These are phyloP conservation scores for Hoplodrina ambigua DNA, from an alignment of 2,888 invertebrate genomes.

Conservation along the genomic window DNA sequence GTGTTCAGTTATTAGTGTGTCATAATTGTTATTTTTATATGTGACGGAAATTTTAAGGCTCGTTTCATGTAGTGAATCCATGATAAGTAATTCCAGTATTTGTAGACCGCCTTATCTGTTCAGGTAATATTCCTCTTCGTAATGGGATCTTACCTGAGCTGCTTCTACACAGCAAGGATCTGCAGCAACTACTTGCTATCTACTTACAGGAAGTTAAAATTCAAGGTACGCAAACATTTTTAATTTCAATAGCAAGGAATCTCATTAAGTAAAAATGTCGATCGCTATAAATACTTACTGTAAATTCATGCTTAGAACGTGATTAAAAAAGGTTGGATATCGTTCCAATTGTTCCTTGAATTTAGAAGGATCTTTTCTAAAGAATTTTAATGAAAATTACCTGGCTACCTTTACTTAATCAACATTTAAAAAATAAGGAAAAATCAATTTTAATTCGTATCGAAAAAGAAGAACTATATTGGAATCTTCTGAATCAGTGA, in stretches of 20 bases:
- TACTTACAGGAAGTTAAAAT: conserved; percentile 79
- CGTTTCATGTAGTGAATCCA: too few relatives aligned
- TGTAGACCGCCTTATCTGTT: conserved; percentile 1
- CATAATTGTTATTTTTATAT: too few relatives aligned
- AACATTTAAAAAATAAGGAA: conserved; percentile 10
- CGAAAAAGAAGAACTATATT: conserved; percentile 36
- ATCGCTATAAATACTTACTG: conserved; percentile 11
- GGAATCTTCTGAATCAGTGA: conserved; percentile 50
- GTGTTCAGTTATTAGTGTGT: too few relatives aligned
- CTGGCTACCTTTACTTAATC: conserved; percentile 6
- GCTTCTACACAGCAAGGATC: conserved; percentile 81
- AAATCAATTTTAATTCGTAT: conserved; percentile 33
- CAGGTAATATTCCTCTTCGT: conserved; percentile 78
- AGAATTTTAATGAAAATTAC: conserved; percentile 42
- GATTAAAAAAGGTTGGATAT: conserved; percentile 40
- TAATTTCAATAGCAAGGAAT: conserved; percentile 12
- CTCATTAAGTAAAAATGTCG: conserved; percentile 20
- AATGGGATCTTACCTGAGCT: conserved; percentile 78
- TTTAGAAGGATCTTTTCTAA: neutral
- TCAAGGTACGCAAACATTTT: conserved; percentile 76
- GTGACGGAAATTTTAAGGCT: too few relatives aligned
- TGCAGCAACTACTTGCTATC: conserved; percentile 81
- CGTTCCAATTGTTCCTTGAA: conserved; percentile 18
- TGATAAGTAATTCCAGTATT: too few relatives aligned
- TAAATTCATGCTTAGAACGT: conserved; percentile 46